Evolutionary conservation across 2,888 invertebrate genomes (phyloP).

Genomic region (Limenitis camilla): DNA sequence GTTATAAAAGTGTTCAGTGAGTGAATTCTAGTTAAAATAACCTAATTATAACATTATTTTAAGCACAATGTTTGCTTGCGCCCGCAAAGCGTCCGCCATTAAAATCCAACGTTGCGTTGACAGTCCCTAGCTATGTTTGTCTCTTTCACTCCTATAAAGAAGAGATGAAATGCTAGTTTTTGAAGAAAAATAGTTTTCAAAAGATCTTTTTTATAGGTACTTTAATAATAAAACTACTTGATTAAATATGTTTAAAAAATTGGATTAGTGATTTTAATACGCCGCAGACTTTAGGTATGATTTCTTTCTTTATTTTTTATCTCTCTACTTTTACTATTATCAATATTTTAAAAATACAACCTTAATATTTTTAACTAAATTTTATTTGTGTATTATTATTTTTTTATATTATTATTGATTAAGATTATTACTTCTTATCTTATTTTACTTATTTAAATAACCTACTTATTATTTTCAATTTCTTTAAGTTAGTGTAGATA

Average conservation of each 20-base stretch:
- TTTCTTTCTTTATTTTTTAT: not conserved
- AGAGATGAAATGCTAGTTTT: slow-evolving; percentile 30
- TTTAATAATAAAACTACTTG: not conserved
- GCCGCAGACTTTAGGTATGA: slow-evolving; percentile 5
- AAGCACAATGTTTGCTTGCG: slow-evolving; percentile 41
- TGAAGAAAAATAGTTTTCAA: too few relatives aligned
- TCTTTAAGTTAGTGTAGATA: too few relatives aligned
- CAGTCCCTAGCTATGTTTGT: slow-evolving; percentile 42
- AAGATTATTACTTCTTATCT: too few relatives aligned
- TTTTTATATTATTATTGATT: too few relatives aligned
- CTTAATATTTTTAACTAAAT: too few relatives aligned
- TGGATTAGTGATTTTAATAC: not conserved
- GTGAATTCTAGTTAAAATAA: slow-evolving; percentile 16
- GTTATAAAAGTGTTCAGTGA: slow-evolving; percentile 14
- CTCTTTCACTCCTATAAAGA: slow-evolving; percentile 43
- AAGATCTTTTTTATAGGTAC: slow-evolving; percentile 1
- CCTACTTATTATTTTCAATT: too few relatives aligned
- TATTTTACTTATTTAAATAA: too few relatives aligned
- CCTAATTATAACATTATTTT: slow-evolving; percentile 43
- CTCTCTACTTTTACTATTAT: not conserved
- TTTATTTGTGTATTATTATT: too few relatives aligned
- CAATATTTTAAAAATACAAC: too few relatives aligned
- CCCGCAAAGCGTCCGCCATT: slow-evolving; percentile 61
- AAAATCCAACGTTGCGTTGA: slow-evolving; percentile 36
- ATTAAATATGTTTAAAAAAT: not conserved